Percentiles rank a stretch among this genome's conserved stretches.
These are phyloP conservation scores for Acanthisitta chloris DNA, from an alignment of 2,113 vertebrate species.

Conservation along the genomic window DNA sequence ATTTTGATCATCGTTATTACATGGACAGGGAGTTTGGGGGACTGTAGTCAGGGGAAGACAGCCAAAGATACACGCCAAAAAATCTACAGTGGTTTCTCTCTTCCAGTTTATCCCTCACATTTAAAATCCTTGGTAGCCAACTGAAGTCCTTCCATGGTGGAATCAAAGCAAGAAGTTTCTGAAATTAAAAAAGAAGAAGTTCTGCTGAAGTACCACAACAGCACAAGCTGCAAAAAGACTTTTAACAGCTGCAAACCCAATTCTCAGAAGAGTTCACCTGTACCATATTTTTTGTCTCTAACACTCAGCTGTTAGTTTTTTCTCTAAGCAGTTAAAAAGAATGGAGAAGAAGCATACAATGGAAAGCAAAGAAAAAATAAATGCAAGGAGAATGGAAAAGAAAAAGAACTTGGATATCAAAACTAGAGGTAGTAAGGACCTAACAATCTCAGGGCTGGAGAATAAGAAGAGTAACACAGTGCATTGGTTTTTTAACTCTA, in stretches of 20 bases:
- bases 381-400: not conserved
- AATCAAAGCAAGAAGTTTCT: conserved; percentile 22
- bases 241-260: not conserved
- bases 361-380: not conserved
- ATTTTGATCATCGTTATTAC: conserved; percentile 5
- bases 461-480: not conserved
- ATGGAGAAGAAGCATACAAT: not conserved
- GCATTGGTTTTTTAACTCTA: not conserved
- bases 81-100: not conserved
- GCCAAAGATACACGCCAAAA: not conserved
- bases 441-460: not conserved
- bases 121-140: not conserved
- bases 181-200: conserved; percentile 9
- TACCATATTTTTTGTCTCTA: not conserved
- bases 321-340: not conserved
- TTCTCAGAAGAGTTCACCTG: not conserved
- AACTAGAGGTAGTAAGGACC: not conserved
- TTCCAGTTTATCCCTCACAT: not conserved
- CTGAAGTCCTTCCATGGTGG: not conserved
- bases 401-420: not conserved
- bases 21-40: not conserved
- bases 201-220: not conserved
- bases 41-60: not conserved
- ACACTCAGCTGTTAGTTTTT: not conserved
- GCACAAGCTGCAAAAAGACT: not conserved